Conservation (phyloP, 2,113 vertebrate genomes). For the Poeciliopsis prolifica region DNA sequence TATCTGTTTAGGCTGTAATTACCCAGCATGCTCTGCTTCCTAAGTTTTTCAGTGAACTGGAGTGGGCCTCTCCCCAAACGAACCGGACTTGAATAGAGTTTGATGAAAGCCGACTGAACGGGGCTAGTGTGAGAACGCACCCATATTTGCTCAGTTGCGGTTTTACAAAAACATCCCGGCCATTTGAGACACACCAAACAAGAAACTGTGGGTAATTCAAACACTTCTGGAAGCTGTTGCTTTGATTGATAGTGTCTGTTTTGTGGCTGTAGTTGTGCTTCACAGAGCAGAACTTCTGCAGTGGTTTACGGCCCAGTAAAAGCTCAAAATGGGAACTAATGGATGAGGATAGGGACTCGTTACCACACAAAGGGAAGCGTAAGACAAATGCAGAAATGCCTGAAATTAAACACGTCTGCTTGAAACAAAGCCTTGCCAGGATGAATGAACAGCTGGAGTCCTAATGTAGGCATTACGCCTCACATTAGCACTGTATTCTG, state of each 20-base stretch:
- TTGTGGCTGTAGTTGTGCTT: constrained; percentile 25
- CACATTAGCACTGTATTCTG: background rate
- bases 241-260: constrained; percentile 8
- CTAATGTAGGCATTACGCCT: background rate
- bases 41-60: no score
- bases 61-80: no score
- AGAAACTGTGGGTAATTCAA: constrained; percentile 13
- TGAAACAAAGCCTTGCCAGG: background rate
- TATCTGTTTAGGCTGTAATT: no score
- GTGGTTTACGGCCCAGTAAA: constrained; percentile 47
- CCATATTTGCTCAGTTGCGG: background rate
- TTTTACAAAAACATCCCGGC: background rate
- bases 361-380: constrained; percentile 12
- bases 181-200: background rate
- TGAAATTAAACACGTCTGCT: background rate
- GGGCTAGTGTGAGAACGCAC: no score
- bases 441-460: constrained; percentile 2
- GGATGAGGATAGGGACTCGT: constrained; percentile 28
- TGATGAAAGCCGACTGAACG: no score
- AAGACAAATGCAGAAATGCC: background rate
- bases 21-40: no score
- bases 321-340: constrained; percentile 34
- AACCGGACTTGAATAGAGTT: no score
- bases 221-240: background rate
- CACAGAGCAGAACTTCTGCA: constrained; percentile 32